Evolutionary conservation across 1,140 invertebrate genomes (phyloP).

Genomic region (Drosophila lacteicornis): DNA sequence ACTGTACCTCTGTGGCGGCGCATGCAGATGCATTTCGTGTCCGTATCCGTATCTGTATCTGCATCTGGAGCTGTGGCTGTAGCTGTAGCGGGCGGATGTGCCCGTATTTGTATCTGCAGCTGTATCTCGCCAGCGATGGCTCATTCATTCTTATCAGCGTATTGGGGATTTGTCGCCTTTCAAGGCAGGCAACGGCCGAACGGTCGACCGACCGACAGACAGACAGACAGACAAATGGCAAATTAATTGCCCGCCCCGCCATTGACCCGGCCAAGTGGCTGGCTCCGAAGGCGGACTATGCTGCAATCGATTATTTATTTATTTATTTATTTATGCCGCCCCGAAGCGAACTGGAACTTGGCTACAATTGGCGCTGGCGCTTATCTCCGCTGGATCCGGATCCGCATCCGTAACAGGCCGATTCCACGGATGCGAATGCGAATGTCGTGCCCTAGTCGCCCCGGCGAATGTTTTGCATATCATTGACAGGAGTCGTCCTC

Average conservation of each 20-base stretch:
- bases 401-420: neutral
- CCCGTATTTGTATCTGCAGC: slow-evolving; percentile 21
- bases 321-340: slow-evolving; percentile 77
- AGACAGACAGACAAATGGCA: slow-evolving; percentile 75
- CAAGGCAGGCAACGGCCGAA: slow-evolving; percentile 5
- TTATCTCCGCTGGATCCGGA: slow-evolving; percentile 50
- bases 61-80: neutral
- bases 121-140: slow-evolving; percentile 47
- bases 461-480: slow-evolving; percentile 74
- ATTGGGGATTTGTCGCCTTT: slow-evolving; percentile 75
- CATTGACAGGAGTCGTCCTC: slow-evolving; percentile 44
- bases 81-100: neutral
- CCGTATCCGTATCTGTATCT: slow-evolving; percentile 17
- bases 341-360: slow-evolving; percentile 63
- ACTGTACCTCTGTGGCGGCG: slow-evolving; percentile 1
- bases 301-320: slow-evolving; percentile 78
- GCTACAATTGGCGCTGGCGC: slow-evolving; percentile 73
- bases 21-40: slow-evolving; percentile 7
- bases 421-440: slow-evolving; percentile 11
- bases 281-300: slow-evolving; percentile 8
- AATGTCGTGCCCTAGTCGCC: slow-evolving; percentile 24
- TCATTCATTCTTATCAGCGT: slow-evolving; percentile 81
- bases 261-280: slow-evolving; percentile 23
- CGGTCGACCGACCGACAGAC: slow-evolving; percentile 16
- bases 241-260: slow-evolving; percentile 71